These are phyloP conservation scores for Tragopan temminckii DNA, from an alignment of 2,797 vertebrate species.

Conservation along the genomic window DNA sequence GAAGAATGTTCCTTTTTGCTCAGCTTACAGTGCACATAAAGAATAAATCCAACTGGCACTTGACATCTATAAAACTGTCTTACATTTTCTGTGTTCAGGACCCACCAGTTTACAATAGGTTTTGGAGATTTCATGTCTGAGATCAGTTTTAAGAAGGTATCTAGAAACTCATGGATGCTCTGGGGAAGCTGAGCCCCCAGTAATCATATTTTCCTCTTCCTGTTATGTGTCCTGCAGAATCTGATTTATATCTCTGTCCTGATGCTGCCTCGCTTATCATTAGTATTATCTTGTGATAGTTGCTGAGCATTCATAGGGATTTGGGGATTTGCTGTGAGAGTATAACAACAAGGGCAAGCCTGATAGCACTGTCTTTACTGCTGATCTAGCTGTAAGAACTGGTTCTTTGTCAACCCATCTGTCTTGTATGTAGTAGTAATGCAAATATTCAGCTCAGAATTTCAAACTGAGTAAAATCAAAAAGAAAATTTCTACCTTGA, in stretches of 20 bases:
- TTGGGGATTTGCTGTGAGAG: conserved; percentile 2
- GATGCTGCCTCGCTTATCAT: neutral
- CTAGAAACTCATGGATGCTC: neutral
- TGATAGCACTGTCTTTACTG: neutral
- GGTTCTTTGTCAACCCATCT: neutral
- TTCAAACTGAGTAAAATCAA: neutral
- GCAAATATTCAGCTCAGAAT: neutral
- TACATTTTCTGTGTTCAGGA: neutral
- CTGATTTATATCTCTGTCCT: neutral
- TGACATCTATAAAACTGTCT: neutral
- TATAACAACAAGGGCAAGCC: neutral
- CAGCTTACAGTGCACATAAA: neutral
- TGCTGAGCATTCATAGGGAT: neutral
- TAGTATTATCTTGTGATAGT: neutral
- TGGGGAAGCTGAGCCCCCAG: neutral
- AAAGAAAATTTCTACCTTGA: neutral
- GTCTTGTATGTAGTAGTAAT: neutral
- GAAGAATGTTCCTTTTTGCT: neutral
- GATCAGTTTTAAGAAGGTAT: conserved; percentile 1
- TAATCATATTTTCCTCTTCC: neutral
- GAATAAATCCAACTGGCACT: conserved; percentile 22
- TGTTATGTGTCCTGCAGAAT: rapidly evolving
- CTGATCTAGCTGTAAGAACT: conserved; percentile 11
- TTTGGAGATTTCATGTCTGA: neutral
- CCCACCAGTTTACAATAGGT: neutral